These are phyloP conservation scores for Brachirus orientalis DNA, from an alignment of 2,113 vertebrate genomes.

Conservation along the genomic window DNA sequence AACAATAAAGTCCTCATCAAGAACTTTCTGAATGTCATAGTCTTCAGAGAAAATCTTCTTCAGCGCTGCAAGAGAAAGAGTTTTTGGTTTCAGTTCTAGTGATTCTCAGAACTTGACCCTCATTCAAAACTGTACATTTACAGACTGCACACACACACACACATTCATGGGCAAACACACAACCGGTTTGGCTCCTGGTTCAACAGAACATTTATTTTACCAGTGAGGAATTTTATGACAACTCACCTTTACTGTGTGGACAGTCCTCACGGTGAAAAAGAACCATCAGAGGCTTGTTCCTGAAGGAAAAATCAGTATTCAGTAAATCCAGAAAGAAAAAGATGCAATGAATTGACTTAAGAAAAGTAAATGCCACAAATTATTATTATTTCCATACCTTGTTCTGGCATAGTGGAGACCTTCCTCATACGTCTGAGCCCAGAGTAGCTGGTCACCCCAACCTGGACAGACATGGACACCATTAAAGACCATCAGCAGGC, in stretches of 20 bases:
- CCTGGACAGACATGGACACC: slow-evolving; percentile 76
- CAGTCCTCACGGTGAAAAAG: slow-evolving; percentile 95
- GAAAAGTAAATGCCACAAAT: not conserved
- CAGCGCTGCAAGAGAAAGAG: slow-evolving; percentile 80
- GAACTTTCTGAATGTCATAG: slow-evolving; percentile 87
- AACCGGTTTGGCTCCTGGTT: too few relatives aligned
- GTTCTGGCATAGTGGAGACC: slow-evolving; percentile 87
- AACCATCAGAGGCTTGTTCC: slow-evolving; percentile 94
- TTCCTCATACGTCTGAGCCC: slow-evolving; percentile 97
- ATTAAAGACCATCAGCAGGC: not conserved
- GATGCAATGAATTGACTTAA: not conserved
- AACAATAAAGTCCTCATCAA: slow-evolving; percentile 89
- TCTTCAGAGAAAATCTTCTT: slow-evolving; percentile 89
- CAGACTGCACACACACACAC: too few relatives aligned
- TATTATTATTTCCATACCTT: slow-evolving; percentile 71
- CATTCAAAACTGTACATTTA: too few relatives aligned
- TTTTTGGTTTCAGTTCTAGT: not conserved
- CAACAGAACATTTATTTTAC: too few relatives aligned
- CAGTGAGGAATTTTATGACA: too few relatives aligned
- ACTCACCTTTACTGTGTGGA: slow-evolving; percentile 90
- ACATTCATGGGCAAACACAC: too few relatives aligned
- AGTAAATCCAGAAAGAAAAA: not conserved
- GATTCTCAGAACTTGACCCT: not conserved
- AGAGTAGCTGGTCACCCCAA: slow-evolving; percentile 94
- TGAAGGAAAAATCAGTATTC: slow-evolving; percentile 57